Evolutionary conservation across 2,888 invertebrate genomes (phyloP), one percentile per base, ranked within the genome.

Genomic region (Zaprionus bogoriensis): DNA sequence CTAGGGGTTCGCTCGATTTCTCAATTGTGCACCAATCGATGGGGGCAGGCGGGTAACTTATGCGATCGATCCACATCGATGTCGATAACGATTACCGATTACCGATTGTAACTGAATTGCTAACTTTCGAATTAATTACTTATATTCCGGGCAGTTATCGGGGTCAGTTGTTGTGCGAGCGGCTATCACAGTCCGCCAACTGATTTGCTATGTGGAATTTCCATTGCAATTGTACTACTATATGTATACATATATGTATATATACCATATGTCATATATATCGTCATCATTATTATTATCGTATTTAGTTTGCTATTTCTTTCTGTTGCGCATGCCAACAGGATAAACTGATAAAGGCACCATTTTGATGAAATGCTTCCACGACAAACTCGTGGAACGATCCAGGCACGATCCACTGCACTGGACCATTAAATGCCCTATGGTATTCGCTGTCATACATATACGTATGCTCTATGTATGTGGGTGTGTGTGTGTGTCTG

Each of bases 291-390:
- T 61, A 10, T 50, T 53, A 41, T 25, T 30, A 41, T 48, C 14
- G 12, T 36, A 32, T 41, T 54, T 52, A 14, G 42, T 51, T 23
- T 17, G 23, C 12, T 22, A 27, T 45, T 44, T 57, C 23, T 22
- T 47, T 57, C 58, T 50, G 14, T 45, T 57, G 55, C 47, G 42
- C 54, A 53, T 63, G 58, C 64, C 50, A 58, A 71, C 67, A 89
- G 80, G 81, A 87, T 87, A 77, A 89, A 85, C 87, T 82, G 79
- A 86, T 89, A 87, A 88, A 88, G 88, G 88, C 88, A 88, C 88
- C 85, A 89, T 89, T 86, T 84, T 87, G 88, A 87, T 82, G 84
- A 82, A 86, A 82, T 87, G 84, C 82, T 80, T 85, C 62, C 74
- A 77, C 68, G 74, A 50, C 50, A 54, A 67, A 51, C 52, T 54